Base-by-base conservation (phyloP, 2,113 vertebrate genomes). In the Nanorana parkeri region DNA sequence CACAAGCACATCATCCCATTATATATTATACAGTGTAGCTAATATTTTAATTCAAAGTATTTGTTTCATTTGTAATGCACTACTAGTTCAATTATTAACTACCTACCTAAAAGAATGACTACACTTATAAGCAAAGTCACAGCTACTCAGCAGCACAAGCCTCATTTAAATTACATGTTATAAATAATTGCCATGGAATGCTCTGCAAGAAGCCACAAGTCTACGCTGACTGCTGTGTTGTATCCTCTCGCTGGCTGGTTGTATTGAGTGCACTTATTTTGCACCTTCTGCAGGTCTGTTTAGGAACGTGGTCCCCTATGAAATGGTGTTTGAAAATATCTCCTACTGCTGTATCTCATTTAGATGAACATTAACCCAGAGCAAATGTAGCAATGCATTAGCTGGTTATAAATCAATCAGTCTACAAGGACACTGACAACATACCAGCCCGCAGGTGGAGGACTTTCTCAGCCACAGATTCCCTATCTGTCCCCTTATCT, bases 291-390 rank as follows among this genome's bases (percentile, higher is more conserved):
- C 32, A 58, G 26, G 63, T 21, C 60, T 65, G 54, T 52, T 28
- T 64, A 51, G 32, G 84, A 84, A 72, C 24, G 21, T 63, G 4
- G 23, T 78, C 77, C 68, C 41, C 84, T 64, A 61, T 55, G 82
- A 88, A 85, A 87, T 83, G 84, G 80, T 85, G 78, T 84, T 51
- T 17, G 16, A 73, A 78, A 85, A 72, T 77, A 73, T 32, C 56
- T 83, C 36, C 47, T 56, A 13, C 60, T 28, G 66, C 68, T 76
- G 89, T 90, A 91, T 91, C 87, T 87, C 89, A 83, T 76, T 87
- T 88, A 89, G 93, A 89, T 92, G 95, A 96, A 96, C 88, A 96
- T 96, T 96, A 97, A 96, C 96, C 92, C 93, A 95, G 87, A 90
- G 87, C 88, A 94, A 94, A 91, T 86, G 90, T 86, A 86, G 89